A percentile compares a stretch with the other conserved stretches of the same genome.
Conservation (phyloP, 1,140 invertebrate genomes). For the Drosophila mojavensis region DNA sequence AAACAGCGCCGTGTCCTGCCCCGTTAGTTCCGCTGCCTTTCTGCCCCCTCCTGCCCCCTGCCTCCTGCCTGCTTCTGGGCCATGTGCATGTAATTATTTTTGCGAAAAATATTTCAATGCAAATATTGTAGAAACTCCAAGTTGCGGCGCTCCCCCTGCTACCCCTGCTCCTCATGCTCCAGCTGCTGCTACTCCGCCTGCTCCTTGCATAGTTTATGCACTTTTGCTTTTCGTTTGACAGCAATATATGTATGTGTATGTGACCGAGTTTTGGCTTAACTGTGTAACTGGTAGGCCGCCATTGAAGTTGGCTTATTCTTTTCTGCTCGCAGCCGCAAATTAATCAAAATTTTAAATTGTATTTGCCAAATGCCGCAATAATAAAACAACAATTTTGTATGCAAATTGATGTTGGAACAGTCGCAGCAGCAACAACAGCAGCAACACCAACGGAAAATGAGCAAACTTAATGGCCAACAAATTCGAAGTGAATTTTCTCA, state of each 20-base stretch:
- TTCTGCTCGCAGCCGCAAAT: conserved; percentile 49
- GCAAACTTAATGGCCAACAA: conserved; percentile 75
- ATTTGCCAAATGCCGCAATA: conserved; percentile 55
- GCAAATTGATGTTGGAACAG: conserved; percentile 65
- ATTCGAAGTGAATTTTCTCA: conserved; percentile 72
- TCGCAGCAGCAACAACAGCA: conserved; percentile 9
- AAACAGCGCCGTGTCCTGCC: conserved; percentile 47
- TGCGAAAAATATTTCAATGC: conserved; percentile 74
- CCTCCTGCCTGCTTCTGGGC: conserved; percentile 42
- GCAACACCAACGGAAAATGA: conserved; percentile 39
- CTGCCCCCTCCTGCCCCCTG: neutral
- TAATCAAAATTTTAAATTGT: conserved; percentile 75
- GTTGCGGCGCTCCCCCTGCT: conserved; percentile 52
- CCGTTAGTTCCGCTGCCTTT: conserved; percentile 8
- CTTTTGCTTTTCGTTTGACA: conserved; percentile 76
- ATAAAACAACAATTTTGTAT: conserved; percentile 67
- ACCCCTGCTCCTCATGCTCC: conserved; percentile 48
- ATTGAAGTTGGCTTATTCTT: conserved; percentile 22
- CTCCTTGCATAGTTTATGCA: conserved; percentile 67
- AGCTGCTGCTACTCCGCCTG: conserved; percentile 47
- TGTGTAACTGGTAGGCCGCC: conserved; percentile 3
- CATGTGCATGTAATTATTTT: conserved; percentile 81
- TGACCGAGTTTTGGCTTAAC: conserved; percentile 54
- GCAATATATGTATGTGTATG: conserved; percentile 61
- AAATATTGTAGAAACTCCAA: conserved; percentile 58